Base-by-base conservation (phyloP, 1,140 invertebrate species). In the Trialeurodes vaporariorum region DNA sequence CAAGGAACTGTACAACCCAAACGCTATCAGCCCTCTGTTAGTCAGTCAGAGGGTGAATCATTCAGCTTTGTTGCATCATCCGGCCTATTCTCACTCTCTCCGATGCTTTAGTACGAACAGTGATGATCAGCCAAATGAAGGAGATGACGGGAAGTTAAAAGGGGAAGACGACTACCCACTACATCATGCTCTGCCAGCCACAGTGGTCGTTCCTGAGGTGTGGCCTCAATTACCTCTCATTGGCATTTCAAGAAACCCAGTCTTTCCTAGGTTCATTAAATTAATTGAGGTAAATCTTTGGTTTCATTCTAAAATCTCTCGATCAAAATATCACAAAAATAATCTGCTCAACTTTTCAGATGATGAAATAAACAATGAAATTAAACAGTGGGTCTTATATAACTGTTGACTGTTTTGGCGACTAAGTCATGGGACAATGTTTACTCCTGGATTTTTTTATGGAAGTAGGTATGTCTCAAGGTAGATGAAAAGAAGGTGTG, bases 211-310 rank as follows among this genome's bases (percentile, higher is more conserved):
- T n/a, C 97, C 97, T 11, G 96, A 98, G 80, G 86, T 92, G 26
- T 98, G 94, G 88, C 96, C 97, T 9, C 87, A 93, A 77, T 86
- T 99, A 11, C 97, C 97, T 59, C 86, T 99, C 17, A 91, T 99
- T 73, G 93, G 96, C 1, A 90, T 98, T 67, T 90, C 84, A 73
- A 85, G 94, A 72, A 95, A 96, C 83, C 96, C 96, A 40, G 90
- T 99, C 1, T 99, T 99, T 82, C 98, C 97, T 59, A 86, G 93
- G 73, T 99, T 99, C 81, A 95, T 98, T 69, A 99, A 99, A 82
- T 86, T 98, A 70, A 88, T 99, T 70, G 96, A 98, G 81, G 91
- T 94, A 77, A 75, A 74, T 73, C 70, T 68, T 34, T 26, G n/a
- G n/a, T n/a, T n/a, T n/a, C n/a, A n/a, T n/a, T n/a, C n/a, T n/a